Conservation (phyloP, 2,888 invertebrate genomes). For the Apotomis betuletana region DNA sequence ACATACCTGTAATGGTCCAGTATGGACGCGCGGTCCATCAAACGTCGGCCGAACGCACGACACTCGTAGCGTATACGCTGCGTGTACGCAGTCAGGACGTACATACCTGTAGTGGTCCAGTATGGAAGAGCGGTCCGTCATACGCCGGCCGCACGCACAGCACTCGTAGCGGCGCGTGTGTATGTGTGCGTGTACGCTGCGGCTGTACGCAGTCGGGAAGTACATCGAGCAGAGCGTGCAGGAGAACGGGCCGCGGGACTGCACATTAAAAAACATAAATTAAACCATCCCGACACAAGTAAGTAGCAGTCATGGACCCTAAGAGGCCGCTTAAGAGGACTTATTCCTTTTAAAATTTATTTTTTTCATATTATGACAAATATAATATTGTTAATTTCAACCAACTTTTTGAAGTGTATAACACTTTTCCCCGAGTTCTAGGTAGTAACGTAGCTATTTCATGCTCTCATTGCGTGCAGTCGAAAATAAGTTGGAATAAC, state of each 20-base stretch:
- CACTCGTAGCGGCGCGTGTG: constrained; percentile 74
- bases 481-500: no score
- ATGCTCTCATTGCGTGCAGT: no score
- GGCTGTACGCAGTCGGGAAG: constrained; percentile 69
- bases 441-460: no score
- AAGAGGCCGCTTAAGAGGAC: no score
- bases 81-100: neutral
- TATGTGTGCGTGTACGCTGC: constrained; percentile 65
- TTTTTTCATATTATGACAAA: no score
- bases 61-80: constrained; percentile 73
- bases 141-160: constrained; percentile 60
- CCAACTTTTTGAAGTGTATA: no score
- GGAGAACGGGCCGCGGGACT: constrained; percentile 69
- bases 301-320: no score
- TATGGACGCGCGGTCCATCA: constrained; percentile 69
- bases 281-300: no score
- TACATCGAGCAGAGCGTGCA: constrained; percentile 69
- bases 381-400: no score
- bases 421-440: no score
- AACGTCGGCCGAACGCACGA: constrained; percentile 59
- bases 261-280: constrained; percentile 21
- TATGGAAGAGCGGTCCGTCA: constrained; percentile 69
- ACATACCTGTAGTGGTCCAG: constrained; percentile 69
- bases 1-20: constrained; percentile 68
- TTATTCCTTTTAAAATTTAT: no score